These are phyloP conservation scores for Myrmecobius fasciatus DNA, from an alignment of 2,113 vertebrate species.

Conservation along the genomic window DNA sequence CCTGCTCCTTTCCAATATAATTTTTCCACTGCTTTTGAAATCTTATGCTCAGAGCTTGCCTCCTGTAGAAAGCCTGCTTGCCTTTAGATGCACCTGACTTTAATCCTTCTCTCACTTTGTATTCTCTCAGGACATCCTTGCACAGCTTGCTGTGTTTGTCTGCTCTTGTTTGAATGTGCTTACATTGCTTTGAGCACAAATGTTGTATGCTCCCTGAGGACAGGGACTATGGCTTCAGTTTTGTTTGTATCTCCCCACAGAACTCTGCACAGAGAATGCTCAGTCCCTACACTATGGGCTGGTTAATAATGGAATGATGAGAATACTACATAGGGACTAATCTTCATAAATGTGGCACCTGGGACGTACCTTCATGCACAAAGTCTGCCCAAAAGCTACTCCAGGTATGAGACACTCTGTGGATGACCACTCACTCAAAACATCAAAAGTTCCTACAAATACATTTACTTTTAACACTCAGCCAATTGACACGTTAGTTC, in stretches of 20 bases:
- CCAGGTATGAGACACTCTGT: background rate
- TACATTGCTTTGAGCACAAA: background rate
- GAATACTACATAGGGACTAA: background rate
- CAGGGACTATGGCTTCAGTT: background rate
- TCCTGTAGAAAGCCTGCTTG: background rate
- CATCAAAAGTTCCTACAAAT: background rate
- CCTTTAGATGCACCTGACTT: background rate
- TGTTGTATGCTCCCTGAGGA: background rate
- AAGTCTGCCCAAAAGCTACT: background rate
- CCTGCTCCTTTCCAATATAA: background rate
- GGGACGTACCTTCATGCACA: background rate
- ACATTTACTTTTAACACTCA: background rate
- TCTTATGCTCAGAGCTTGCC: background rate
- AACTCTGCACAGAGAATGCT: background rate
- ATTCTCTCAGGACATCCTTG: background rate
- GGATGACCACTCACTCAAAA: background rate
- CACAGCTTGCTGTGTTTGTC: background rate
- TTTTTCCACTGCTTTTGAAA: background rate
- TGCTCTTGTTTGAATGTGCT: background rate
- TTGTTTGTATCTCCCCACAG: background rate
- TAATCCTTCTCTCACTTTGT: background rate
- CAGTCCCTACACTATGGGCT: background rate
- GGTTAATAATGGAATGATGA: background rate
- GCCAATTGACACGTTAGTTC: background rate
- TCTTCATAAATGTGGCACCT: background rate